A percentile compares a stretch with the other conserved stretches of the same genome.
Conservation (phyloP, 2,888 invertebrate genomes). For the Laothoe populi region DNA sequence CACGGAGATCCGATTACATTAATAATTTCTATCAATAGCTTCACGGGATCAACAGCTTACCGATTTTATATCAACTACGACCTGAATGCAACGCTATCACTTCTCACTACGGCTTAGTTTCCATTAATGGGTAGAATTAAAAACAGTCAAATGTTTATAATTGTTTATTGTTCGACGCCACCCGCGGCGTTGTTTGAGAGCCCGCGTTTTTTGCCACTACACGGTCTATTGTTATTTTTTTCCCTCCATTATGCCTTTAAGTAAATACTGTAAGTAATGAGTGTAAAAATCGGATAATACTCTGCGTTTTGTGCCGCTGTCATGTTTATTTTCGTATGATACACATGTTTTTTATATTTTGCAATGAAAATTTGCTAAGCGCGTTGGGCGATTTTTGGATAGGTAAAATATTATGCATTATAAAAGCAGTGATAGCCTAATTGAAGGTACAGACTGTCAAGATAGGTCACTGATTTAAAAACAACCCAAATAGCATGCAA, state of each 20-base stretch:
- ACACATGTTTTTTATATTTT: constrained; percentile 1
- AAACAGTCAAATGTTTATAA: constrained; percentile 25
- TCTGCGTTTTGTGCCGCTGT: constrained; percentile 12
- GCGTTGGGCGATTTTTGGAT: no score
- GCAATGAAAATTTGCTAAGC: no score
- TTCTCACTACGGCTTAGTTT: background rate
- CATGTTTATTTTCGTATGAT: constrained; percentile 19
- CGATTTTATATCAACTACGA: background rate
- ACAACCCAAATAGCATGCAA: no score
- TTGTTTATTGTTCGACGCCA: constrained; percentile 42
- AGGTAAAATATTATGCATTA: no score
- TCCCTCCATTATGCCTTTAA: constrained; percentile 47
- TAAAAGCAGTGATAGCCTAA: no score
- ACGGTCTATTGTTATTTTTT: constrained; percentile 42
- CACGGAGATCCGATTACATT: constrained; percentile 15
- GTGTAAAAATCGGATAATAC: constrained; percentile 62
- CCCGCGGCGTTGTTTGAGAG: constrained; percentile 64
- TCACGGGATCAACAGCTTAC: constrained; percentile 31
- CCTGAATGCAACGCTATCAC: background rate
- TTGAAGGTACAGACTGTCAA: no score
- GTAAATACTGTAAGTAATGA: constrained; percentile 68
- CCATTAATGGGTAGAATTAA: background rate
- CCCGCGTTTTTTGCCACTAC: constrained; percentile 44
- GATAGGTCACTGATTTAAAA: no score
- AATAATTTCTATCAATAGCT: constrained; percentile 31